Conservation (phyloP, 2,113 vertebrate species). For the Ptyas mucosa region DNA sequence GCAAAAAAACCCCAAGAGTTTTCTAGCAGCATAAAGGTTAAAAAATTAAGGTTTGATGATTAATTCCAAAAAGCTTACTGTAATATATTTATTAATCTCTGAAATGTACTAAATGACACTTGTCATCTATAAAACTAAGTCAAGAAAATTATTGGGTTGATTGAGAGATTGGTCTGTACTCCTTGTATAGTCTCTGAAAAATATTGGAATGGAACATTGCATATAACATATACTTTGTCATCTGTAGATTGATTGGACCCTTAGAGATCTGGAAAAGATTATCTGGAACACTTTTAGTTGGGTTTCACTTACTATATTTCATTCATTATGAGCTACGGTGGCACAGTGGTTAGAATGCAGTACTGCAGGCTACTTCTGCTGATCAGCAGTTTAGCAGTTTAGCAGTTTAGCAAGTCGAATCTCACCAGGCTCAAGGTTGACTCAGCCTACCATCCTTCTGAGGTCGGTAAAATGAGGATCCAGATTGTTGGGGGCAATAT, state of each 20-base stretch:
- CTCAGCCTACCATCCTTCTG: too few species aligned
- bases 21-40: background rate
- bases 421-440: too few species aligned
- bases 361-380: too few species aligned
- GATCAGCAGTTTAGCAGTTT: too few species aligned
- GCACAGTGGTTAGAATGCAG: too few species aligned
- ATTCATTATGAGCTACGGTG: background rate
- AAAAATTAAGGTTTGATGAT: background rate
- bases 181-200: background rate
- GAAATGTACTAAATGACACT: background rate
- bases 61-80: background rate
- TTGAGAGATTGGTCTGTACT: background rate
- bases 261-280: background rate
- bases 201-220: background rate
- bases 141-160: background rate
- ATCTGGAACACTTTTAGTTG: background rate
- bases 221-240: background rate
- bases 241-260: background rate
- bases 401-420: too few species aligned
- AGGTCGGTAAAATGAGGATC: too few species aligned
- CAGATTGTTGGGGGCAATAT: too few species aligned
- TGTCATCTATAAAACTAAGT: background rate
- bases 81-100: background rate
- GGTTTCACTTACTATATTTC: background rate
- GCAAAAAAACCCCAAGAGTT: background rate